Evolutionary conservation across 2,888 invertebrate genomes (phyloP), one percentile per base, ranked within the genome.

Genomic region (Apotomis capreana): DNA sequence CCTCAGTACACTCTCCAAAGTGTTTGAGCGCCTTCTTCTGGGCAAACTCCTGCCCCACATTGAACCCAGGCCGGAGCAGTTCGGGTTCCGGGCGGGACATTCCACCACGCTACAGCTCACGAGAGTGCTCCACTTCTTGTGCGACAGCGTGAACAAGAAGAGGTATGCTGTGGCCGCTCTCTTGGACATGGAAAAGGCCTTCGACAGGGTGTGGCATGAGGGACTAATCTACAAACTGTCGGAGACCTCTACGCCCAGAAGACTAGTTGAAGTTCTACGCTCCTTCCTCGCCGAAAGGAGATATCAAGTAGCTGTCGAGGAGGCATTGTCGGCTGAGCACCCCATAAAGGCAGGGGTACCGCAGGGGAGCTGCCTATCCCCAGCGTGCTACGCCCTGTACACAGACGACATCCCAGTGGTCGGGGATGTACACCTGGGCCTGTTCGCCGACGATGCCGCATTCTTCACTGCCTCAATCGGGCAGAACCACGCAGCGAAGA

Each of bases 71-170:
- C 40, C 26, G 6, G 65, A 69, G 2, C 73, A 73, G n/a, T 73
- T 73, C n/a, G 69, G 64, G 0, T 73, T 73, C 62, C 51, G 73
- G 2, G 0, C 63, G 0, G 73, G 61, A 10, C 70, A 74, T 44
- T 44, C 40, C n/a, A 70, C 74, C 0, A 74, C 74, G 2, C 58
- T 74, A 4, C 70, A 70, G n/a, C 58, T 70, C 3, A 55, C 68
- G 0, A 3, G 73, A 3, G 69, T 69, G 0, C 44, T 64, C 12
- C 9, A 51, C 12, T n/a, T 13, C 10, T 44, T 68, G 52, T 12
- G 58, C 0, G n/a, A 51, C 26, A 12, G 4, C 5, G 26, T 15
- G 52, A 37, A 52, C 51, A n/a, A 3, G 37, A 68, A 59, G 59
- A 37, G 51, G 40, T 10, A 51, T 1, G 26, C 26, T 1, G 49